Evolutionary conservation across 2,797 vertebrate species (phyloP).

Genomic region (Typhlichthys eigenmanni): DNA sequence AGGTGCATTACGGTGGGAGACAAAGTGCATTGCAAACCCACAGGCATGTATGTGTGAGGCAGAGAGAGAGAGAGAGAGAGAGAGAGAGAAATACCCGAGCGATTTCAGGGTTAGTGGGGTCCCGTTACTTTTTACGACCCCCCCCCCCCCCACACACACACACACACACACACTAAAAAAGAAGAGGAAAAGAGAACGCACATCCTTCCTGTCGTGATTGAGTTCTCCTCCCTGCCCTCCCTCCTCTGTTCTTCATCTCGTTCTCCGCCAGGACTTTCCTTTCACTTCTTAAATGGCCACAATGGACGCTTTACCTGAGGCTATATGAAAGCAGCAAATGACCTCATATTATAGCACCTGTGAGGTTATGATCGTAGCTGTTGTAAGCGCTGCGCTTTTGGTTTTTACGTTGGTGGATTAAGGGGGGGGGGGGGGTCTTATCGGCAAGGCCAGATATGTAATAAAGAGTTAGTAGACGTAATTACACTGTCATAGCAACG

Average conservation of each 20-base stretch:
- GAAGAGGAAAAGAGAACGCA: slow-evolving; percentile 63
- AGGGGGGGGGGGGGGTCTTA: slow-evolving; percentile 40
- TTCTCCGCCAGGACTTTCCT: slow-evolving; percentile 45
- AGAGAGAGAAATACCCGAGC: slow-evolving; percentile 54
- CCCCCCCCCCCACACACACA: too few species aligned
- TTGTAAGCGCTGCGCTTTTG: slow-evolving; percentile 44
- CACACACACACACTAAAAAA: slow-evolving; percentile 59
- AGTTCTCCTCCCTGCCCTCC: slow-evolving; percentile 57
- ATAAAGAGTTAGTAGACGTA: slow-evolving; percentile 61
- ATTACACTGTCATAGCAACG: slow-evolving; percentile 65
- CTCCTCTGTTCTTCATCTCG: neutral
- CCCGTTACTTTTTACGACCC: slow-evolving; percentile 76
- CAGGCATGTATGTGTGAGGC: neutral
- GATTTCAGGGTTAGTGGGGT: slow-evolving; percentile 64
- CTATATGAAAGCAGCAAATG: slow-evolving; percentile 55
- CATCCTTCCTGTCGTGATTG: slow-evolving; percentile 66
- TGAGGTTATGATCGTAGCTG: slow-evolving; percentile 59
- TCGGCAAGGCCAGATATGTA: slow-evolving; percentile 58
- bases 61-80: neutral
- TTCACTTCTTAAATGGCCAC: slow-evolving; percentile 57
- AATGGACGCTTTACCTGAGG: slow-evolving; percentile 51
- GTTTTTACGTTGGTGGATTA: slow-evolving; percentile 30
- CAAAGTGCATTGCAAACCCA: slow-evolving; percentile 26
- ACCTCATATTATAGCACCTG: slow-evolving; percentile 51
- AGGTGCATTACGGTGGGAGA: slow-evolving; percentile 14